These are phyloP conservation scores for Drosophila testacea DNA, from an alignment of 2,888 invertebrate species.

Conservation along the genomic window DNA sequence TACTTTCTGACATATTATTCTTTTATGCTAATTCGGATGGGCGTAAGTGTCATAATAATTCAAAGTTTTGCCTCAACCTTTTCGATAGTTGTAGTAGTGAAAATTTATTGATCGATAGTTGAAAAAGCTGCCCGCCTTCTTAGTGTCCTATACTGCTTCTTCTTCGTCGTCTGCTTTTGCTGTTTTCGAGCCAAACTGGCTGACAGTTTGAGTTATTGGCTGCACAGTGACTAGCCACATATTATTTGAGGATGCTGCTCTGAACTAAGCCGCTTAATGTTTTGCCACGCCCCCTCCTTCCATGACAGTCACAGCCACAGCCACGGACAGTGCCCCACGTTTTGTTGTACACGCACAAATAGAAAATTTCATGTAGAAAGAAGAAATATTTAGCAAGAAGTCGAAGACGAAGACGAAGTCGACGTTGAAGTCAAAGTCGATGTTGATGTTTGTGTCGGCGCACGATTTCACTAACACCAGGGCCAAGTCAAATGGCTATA, in stretches of 20 bases:
- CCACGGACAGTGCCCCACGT: conserved; percentile 19
- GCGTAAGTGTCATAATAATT: no score
- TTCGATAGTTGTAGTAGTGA: no score
- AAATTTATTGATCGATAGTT: not conserved
- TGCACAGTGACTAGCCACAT: conserved; percentile 34
- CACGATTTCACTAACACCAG: conserved; percentile 51
- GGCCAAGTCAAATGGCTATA: conserved; percentile 51
- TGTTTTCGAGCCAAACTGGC: conserved; percentile 26
- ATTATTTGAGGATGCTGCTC: conserved; percentile 42
- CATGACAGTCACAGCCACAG: not conserved
- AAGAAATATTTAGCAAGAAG: conserved; percentile 72
- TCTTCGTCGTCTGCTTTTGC: not conserved
- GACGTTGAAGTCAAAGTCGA: conserved; percentile 21
- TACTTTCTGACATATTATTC: no score
- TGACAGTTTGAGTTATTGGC: conserved; percentile 69
- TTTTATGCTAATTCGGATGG: no score
- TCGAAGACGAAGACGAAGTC: conserved; percentile 21
- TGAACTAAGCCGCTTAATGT: conserved; percentile 70
- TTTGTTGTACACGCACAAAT: conserved; percentile 63
- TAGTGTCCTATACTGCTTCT: not conserved
- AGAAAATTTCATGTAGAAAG: conserved; percentile 68
- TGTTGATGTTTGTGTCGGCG: conserved; percentile 28
- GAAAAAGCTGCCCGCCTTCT: not conserved
- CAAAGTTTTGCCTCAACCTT: no score
- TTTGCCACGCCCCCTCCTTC: conserved; percentile 8